Percentiles rank a stretch among this genome's conserved stretches.
Evolutionary conservation across 2,797 vertebrate genomes (phyloP).

Genomic region (Falco peregrinus): DNA sequence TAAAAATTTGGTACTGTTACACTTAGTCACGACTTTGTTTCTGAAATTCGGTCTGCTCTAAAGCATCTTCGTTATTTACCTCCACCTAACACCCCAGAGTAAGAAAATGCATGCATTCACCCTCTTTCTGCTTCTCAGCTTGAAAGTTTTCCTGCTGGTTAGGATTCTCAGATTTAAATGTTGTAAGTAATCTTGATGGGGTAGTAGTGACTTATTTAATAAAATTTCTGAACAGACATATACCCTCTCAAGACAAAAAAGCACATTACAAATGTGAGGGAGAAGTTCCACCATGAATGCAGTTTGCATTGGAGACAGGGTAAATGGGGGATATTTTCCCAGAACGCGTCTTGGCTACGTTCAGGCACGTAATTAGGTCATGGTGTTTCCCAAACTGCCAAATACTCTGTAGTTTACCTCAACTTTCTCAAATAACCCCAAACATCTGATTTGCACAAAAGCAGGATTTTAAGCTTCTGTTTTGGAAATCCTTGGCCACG

Average conservation of each 20-base stretch:
- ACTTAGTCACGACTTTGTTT: background rate
- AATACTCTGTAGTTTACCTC: background rate
- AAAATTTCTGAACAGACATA: background rate
- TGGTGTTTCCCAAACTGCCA: background rate
- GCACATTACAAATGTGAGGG: background rate
- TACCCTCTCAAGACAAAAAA: background rate
- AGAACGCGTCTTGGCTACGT: rapidly evolving
- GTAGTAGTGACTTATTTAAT: background rate
- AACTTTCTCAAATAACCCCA: background rate
- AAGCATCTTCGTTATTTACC: background rate
- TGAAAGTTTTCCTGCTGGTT: background rate
- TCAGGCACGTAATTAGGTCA: background rate
- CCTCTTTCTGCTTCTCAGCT: background rate
- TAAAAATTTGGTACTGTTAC: background rate
- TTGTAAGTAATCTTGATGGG: background rate
- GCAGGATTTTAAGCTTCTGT: background rate
- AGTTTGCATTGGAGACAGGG: background rate
- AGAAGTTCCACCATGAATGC: background rate
- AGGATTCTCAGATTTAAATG: background rate
- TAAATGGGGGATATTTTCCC: background rate
- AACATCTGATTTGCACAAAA: background rate
- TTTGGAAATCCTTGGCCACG: background rate
- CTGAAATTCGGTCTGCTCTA: background rate
- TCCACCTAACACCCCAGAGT: background rate
- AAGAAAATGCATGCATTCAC: background rate